These are phyloP conservation scores for Ectemnius continuus DNA, from an alignment of 2,888 invertebrate species.

Conservation along the genomic window DNA sequence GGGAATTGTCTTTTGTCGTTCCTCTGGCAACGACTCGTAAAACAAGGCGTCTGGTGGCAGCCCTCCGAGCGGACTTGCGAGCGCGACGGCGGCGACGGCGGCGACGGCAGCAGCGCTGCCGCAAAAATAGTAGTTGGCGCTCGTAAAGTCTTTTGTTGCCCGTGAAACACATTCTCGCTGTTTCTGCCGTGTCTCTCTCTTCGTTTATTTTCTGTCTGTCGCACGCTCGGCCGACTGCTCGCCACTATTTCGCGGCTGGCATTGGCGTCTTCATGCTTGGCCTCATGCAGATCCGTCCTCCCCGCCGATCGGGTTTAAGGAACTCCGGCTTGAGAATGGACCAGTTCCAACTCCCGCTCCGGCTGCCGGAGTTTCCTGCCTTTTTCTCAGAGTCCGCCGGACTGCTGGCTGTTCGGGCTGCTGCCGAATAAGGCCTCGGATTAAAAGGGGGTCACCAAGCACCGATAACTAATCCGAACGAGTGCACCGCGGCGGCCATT, in stretches of 20 bases:
- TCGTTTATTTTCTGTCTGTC: constrained; percentile 46
- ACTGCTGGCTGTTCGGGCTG: too few species aligned
- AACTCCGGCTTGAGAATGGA: constrained; percentile 9
- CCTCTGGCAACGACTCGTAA: constrained; percentile 10
- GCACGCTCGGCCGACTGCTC: constrained; percentile 13
- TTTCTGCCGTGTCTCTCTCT: constrained; percentile 15
- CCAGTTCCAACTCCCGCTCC: too few species aligned
- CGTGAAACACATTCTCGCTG: constrained; percentile 51
- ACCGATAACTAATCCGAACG: constrained; percentile 15
- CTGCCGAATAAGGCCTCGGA: not conserved
- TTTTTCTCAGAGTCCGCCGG: too few species aligned
- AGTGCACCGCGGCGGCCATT: constrained; percentile 10
- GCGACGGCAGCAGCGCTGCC: constrained; percentile 27
- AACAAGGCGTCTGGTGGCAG: constrained; percentile 23
- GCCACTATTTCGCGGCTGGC: constrained; percentile 21
- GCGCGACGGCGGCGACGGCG: constrained; percentile 17
- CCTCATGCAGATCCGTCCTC: constrained; percentile 9
- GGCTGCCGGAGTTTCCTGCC: too few species aligned
- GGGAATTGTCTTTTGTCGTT: not conserved
- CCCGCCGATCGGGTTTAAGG: constrained; percentile 5
- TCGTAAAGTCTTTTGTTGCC: constrained; percentile 63
- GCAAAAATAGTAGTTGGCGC: constrained; percentile 64
- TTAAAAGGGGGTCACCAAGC: constrained; percentile 19
- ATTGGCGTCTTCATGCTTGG: constrained; percentile 37
- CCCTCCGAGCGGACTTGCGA: constrained; percentile 15